A percentile compares a stretch with the other conserved stretches of the same genome.
These are phyloP conservation scores for Drosophila punjabiensis DNA, from an alignment of 1,140 invertebrate genomes.

Conservation along the genomic window DNA sequence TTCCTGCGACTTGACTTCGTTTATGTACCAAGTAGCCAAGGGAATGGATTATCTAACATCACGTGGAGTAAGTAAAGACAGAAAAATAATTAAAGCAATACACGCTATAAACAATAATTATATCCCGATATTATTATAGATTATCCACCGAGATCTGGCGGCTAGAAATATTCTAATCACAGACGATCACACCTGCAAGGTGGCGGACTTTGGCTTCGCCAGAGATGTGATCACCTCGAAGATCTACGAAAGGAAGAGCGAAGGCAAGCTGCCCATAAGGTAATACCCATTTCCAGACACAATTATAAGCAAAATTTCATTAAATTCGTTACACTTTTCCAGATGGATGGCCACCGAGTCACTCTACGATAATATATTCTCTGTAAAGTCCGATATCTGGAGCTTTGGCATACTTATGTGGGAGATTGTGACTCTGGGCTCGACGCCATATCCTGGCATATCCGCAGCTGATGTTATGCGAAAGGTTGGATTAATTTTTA, in stretches of 20 bases:
- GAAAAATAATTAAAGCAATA: not conserved
- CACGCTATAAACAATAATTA: not conserved
- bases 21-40: slow-evolving; percentile 95
- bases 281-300: slow-evolving; percentile 30
- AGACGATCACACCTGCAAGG: slow-evolving; percentile 95
- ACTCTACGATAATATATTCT: slow-evolving; percentile 96
- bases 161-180: slow-evolving; percentile 95
- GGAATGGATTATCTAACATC: slow-evolving; percentile 97
- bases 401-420: slow-evolving; percentile 96
- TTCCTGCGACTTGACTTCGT: slow-evolving; percentile 94
- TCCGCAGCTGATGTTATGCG: slow-evolving; percentile 93
- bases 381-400: slow-evolving; percentile 96
- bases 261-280: slow-evolving; percentile 90
- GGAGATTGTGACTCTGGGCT: slow-evolving; percentile 97
- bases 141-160: slow-evolving; percentile 96
- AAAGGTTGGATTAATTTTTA: slow-evolving; percentile 86
- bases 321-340: slow-evolving; percentile 22
- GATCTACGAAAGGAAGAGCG: slow-evolving; percentile 96
- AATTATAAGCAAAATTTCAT: not conserved
- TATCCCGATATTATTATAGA: slow-evolving; percentile 86
- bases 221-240: slow-evolving; percentile 93
- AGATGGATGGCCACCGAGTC: slow-evolving; percentile 98
- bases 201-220: slow-evolving; percentile 97
- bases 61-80: slow-evolving; percentile 90
- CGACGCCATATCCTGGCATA: slow-evolving; percentile 95